Conservation (phyloP, 2,113 vertebrate genomes). For the Gnathonemus longibarbis region DNA sequence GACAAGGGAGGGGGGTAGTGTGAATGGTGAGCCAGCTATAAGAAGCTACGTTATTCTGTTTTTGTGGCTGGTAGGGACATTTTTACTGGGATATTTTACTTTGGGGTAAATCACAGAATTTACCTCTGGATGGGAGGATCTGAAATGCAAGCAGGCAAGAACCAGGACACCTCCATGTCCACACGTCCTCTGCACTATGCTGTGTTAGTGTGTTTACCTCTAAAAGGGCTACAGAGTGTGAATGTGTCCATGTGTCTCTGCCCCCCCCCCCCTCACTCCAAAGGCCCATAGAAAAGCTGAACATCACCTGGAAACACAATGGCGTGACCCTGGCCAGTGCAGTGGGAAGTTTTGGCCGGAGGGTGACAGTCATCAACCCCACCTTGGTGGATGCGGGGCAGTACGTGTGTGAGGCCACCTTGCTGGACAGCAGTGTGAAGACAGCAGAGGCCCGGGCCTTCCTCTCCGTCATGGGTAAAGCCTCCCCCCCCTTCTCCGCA, state of each 20-base stretch:
- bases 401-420: constrained; percentile 59
- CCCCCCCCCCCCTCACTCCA: background rate
- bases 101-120: background rate
- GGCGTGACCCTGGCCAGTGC: constrained; percentile 56
- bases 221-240: background rate
- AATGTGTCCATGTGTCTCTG: background rate
- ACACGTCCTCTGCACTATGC: background rate
- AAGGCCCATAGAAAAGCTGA: constrained; percentile 62
- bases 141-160: background rate
- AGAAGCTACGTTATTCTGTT: background rate
- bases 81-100: background rate
- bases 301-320: constrained; percentile 61
- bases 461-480: constrained; percentile 60
- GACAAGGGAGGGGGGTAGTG: background rate
- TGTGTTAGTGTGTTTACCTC: background rate
- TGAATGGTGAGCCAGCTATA: background rate
- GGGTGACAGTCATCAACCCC: constrained; percentile 58
- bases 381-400: constrained; percentile 54
- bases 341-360: constrained; percentile 59
- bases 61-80: background rate
- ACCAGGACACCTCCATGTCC: background rate
- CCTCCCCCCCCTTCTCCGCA: background rate
- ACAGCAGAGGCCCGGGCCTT: constrained; percentile 55
- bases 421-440: constrained; percentile 42
- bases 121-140: background rate